Base-by-base conservation (phyloP, 2,113 vertebrate species). In the Perca fluviatilis region DNA sequence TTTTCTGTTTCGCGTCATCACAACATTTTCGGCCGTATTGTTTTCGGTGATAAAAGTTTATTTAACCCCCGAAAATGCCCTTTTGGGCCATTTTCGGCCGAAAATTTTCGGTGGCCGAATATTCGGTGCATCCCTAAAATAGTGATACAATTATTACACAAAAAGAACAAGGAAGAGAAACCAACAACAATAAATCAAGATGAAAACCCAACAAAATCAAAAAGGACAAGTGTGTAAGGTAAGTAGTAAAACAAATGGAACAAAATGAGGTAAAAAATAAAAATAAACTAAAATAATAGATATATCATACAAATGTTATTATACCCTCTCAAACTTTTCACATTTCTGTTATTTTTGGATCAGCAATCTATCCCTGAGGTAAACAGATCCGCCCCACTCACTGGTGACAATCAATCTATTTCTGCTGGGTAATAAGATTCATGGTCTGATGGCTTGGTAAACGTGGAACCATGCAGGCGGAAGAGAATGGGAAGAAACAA, bases 351-450 rank as follows among this genome's bases (percentile, higher is more conserved):
- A 79, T 89, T 87, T 76, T 53, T 68, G 64, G 57, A 70, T 16
- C 2, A 40, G 69, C 1, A 9, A 65, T 62, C 12, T 14, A 36
- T 69, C 69, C 30, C 64, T 9, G n/a, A 71, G 61, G 82, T 78
- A 84, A 85, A 83, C 56, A 19, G 62, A 85, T 58, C 67, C 10
- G 18, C 69, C 74, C 80, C 62, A 57, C 69, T 72, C 58, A 27
- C 19, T 1, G 1, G 23, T 15, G 63, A 74, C 27, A 61, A 85
- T 85, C 84, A 23, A 87, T 81, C 77, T 2, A 62, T 40, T 65
- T 43, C 50, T 54, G 8, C 67, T 16, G 18, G 10, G 57, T 66
- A 46, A 78, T 69, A 30, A 33, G 36, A 83, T 61, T 61, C 7
- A 16, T 3, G 4, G 7, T 58, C 66, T 62, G 53, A 78, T 58